Percentiles rank a stretch among this genome's conserved stretches.
phyloP scores from a whole-genome alignment of 1,140 invertebrate genomes.

The Heliconius hermathena region DNA sequence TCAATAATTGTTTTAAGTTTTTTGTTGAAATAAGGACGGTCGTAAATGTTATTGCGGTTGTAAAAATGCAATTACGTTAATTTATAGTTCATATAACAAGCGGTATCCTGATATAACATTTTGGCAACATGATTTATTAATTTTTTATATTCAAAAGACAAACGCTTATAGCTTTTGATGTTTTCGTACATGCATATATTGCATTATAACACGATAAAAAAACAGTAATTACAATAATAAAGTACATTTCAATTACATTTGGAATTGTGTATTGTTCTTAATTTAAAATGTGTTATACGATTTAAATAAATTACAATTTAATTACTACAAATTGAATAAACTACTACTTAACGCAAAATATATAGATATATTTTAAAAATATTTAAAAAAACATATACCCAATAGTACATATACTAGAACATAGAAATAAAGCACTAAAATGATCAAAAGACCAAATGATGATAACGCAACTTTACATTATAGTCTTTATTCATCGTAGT shows the following conservation, averaged over 20 bases:
- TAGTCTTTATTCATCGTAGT: background rate
- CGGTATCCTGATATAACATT: slow-evolving; percentile 41
- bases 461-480: background rate
- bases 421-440: background rate
- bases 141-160: slow-evolving; percentile 34
- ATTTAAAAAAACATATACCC: background rate
- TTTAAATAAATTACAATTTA: slow-evolving; percentile 10
- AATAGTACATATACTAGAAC: background rate
- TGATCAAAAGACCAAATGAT: background rate
- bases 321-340: slow-evolving; percentile 21
- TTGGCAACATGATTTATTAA: slow-evolving; percentile 37
- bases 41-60: slow-evolving; percentile 37
- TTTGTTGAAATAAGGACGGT: slow-evolving; percentile 69
- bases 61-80: slow-evolving; percentile 42
- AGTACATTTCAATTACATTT: background rate
- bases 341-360: no score
- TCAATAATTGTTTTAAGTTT: slow-evolving; percentile 71
- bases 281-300: background rate
- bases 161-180: slow-evolving; percentile 29
- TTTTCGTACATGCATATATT: slow-evolving; percentile 13
- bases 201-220: slow-evolving; percentile 35
- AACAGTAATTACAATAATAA: slow-evolving; percentile 21
- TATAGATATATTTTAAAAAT: background rate
- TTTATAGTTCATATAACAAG: slow-evolving; percentile 40
- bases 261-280: slow-evolving; percentile 38